These are phyloP conservation scores for Platycnemis pennipes DNA, from an alignment of 2,888 invertebrate genomes.

Conservation along the genomic window DNA sequence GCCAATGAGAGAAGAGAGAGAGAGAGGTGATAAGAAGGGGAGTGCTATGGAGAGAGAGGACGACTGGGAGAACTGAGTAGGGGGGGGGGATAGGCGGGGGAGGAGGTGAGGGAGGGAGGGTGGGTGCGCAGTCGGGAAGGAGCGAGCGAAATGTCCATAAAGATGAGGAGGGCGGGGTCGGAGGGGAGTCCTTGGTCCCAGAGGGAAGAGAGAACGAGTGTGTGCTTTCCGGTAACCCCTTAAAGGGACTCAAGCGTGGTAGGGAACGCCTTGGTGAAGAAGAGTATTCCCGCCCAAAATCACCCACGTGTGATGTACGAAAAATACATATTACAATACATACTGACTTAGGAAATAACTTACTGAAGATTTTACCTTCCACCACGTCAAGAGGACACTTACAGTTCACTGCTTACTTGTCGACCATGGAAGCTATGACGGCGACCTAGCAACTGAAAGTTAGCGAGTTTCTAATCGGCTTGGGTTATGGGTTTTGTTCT, in stretches of 20 bases:
- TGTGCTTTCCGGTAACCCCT: neutral
- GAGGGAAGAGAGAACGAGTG: neutral
- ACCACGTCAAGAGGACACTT: too few relatives aligned
- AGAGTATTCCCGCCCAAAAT: neutral
- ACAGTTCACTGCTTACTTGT: too few relatives aligned
- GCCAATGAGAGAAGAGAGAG: neutral
- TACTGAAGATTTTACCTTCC: too few relatives aligned
- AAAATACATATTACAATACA: neutral
- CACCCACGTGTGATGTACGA: neutral
- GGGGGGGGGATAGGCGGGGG: neutral
- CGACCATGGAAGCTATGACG: too few relatives aligned
- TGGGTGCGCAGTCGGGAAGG: neutral
- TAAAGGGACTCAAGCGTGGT: neutral
- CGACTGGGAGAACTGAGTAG: neutral
- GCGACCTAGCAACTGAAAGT: too few relatives aligned
- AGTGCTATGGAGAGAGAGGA: constrained; percentile 62
- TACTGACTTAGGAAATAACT: too few relatives aligned
- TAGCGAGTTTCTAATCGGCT: too few relatives aligned
- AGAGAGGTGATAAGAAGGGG: constrained; percentile 8
- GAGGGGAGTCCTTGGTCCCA: neutral
- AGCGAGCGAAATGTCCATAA: constrained; percentile 43
- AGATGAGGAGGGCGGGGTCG: constrained; percentile 38
- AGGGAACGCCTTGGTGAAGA: neutral
- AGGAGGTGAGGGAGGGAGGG: neutral
- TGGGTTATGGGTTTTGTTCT: too few relatives aligned